These are phyloP conservation scores for Babyrousa celebensis DNA, from an alignment of 2,797 vertebrate species.

Conservation along the genomic window DNA sequence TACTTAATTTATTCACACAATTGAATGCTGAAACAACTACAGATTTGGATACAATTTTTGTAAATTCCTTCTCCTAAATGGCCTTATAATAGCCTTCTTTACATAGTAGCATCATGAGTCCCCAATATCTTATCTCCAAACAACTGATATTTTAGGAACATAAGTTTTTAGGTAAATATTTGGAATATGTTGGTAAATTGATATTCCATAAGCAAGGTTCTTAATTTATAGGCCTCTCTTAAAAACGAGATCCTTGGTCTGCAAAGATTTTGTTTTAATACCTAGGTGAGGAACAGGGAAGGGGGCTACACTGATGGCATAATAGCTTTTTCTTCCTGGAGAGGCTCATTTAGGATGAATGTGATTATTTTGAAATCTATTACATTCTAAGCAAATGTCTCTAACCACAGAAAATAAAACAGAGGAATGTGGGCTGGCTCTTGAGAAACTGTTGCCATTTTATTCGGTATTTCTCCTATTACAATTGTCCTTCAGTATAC, in stretches of 20 bases:
- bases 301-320: constrained; percentile 26
- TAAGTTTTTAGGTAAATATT: constrained; percentile 78
- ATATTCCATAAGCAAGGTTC: constrained; percentile 16
- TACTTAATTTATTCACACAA: constrained; percentile 74
- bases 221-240: constrained; percentile 59
- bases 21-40: constrained; percentile 67
- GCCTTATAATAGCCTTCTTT: constrained; percentile 55
- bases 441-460: constrained; percentile 63
- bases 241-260: constrained; percentile 72
- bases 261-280: constrained; percentile 77
- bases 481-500: background rate
- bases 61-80: constrained; percentile 69
- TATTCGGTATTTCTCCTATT: constrained; percentile 59
- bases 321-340: constrained; percentile 77
- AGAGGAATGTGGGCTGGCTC: constrained; percentile 58
- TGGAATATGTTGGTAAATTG: constrained; percentile 70
- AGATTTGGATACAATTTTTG: constrained; percentile 65
- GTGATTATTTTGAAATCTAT: constrained; percentile 84
- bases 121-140: constrained; percentile 61
- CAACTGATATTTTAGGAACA: constrained; percentile 69
- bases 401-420: constrained; percentile 78
- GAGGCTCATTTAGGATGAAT: constrained; percentile 76
- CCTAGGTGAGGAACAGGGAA: constrained; percentile 24
- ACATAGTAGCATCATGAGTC: background rate
- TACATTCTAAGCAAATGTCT: constrained; percentile 83